Base-by-base conservation (phyloP, 2,113 vertebrate genomes). In the Larimichthys crocea region DNA sequence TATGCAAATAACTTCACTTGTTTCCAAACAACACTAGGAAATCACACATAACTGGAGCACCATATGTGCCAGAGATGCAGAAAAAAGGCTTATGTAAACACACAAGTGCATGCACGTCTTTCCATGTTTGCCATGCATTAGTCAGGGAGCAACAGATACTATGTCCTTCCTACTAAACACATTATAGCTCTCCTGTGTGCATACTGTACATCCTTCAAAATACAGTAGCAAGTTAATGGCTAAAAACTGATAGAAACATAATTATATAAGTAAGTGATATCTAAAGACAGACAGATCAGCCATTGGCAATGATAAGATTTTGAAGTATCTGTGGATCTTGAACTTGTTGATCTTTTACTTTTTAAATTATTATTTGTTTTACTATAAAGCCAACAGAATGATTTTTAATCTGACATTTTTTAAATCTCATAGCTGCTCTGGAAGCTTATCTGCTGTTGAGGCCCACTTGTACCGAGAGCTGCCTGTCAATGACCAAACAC, bases 371-470 rank as follows among this genome's bases (percentile, higher is more conserved):
- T 31, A 60, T n/a, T 24, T 26, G n/a, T 60, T 40, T 42, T 19
- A 40, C 35, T 16, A 44, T 31, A 64, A 76, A 70, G 35, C 49
- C 26, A 29, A 42, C n/a, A 35, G 29, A 9, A 40, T 12, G 35
- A 16, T 60, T 60, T 57, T 64, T 71, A 55, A 71, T 46, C 22
- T 20, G 49, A 73, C 61, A 26, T 15, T 1, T 56, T 2, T 40
- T 14, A 46, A 59, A 26, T 24, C 55, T 71, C 14, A 7, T 8
- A 55, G 35, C 19, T 73, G 17, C 31, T 22, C 26, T 24, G 6
- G 53, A 67, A 35, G 46, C 40, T 40, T 84, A 76, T 88, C 69
- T 50, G 35, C 56, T 14, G 29, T 26, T 7, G 22, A 63, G 29
- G 12, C 15, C 64, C 10, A 12, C 26, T 67, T 74, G 42, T 60